Evolutionary conservation across 2,888 invertebrate species (phyloP), one percentile per base, ranked within the genome.

Genomic region (Drosophila anomelani): DNA sequence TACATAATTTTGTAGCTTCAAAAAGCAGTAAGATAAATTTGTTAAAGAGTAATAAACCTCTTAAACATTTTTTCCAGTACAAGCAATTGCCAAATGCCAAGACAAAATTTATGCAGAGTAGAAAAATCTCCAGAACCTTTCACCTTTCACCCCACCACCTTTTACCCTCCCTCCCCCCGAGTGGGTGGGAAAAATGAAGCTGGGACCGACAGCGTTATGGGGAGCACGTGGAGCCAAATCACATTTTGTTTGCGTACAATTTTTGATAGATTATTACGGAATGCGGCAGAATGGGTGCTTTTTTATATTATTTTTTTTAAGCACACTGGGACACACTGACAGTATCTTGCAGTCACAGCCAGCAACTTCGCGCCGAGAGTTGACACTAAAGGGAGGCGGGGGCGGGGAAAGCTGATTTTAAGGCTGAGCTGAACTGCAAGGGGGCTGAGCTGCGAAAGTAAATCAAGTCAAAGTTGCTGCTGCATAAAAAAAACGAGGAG

Each of bases 181-280:
- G 41, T 20, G 43, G 12, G 32, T 20, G 17, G 38, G n/a, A 17
- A 26, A 29, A 38, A 43, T 23, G 56, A 13, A 53, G 23, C n/a
- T 13, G 38, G 29, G 39, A 41, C 29, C 29, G 15, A 29, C 17
- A 38, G 34, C 29, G 54, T 36, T 55, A 73, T 61, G 54, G 61
- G 54, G 20, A 63, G 75, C 79, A 69, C 70, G 62, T 74, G 51
- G 71, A 63, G 78, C 83, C 78, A 85, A 85, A 89, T 89, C 85
- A 82, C 81, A 85, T 88, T 85, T 88, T 85, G 85, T 85, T 85
- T 85, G 90, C 90, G 77, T 75, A 85, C 76, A 88, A 88, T 84
- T 85, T 85, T 85, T 85, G 85, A 85, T 88, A 85, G 90, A 85
- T 85, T 89, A 85, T 88, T 89, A 77, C 73, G 76, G 88, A 87